Evolutionary conservation across 2,888 invertebrate genomes (phyloP), one percentile per base, ranked within the genome.

Genomic region (Salticus scenicus): DNA sequence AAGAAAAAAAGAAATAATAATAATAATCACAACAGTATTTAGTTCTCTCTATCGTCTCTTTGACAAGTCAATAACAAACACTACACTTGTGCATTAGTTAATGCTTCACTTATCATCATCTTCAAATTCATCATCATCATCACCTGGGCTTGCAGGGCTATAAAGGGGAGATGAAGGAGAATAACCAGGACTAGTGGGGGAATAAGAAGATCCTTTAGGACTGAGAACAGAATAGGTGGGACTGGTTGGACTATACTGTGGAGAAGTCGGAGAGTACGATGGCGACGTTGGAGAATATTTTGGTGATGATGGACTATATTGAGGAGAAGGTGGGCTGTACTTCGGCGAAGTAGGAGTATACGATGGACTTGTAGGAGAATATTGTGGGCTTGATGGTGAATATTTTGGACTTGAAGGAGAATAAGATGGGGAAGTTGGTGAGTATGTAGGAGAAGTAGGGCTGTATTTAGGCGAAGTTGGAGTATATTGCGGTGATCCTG

Each of bases 371-470:
- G 92, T 92, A 1, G 92, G 92, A 69, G 91, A 90, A 89, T 92
- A 93, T 37, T 91, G 89, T 4, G 92, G 91, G 70, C 90, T 80
- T 24, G 90, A 91, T 0, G 92, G 92, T 37, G 91, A 90, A 89
- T 93, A 93, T 17, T 90, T 90, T 8, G 93, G 93, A 42, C 91
- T 91, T 0, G 89, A 89, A 79, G 91, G 90, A 20, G 90, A 90
- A 87, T 93, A 93, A 0, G 92, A 92, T 0, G 95, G 95, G 88
- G 94, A 95, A 0, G 91, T 92, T 0, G 97, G 97, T 0, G 96
- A 95, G 91, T 96, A 97, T 76, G 94, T 95, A 0, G 97, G 97
- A 88, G 95, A 95, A 0, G 96, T 95, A 0, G 94, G 94, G 1
- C 94, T 94, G 89, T 92, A 92, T 14, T 90, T 90, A 4, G 92